Evolutionary conservation across 2,888 invertebrate genomes (phyloP).

Genomic region (Terebella lapidaria): DNA sequence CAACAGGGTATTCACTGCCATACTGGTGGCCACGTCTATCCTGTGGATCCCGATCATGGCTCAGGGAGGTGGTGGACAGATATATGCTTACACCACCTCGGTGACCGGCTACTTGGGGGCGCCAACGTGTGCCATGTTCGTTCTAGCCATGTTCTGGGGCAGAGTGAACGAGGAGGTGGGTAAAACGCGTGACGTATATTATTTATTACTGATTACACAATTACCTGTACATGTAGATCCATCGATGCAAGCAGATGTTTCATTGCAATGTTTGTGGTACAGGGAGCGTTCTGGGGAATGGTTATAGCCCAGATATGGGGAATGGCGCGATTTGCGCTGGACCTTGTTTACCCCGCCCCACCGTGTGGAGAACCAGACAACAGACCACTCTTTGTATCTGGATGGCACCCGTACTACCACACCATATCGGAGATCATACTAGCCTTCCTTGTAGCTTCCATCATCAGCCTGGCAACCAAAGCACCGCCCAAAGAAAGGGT

Average conservation of each 20-base stretch:
- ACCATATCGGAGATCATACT: slow-evolving; percentile 22
- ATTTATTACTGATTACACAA: too few relatives aligned
- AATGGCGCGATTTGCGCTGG: slow-evolving; percentile 53
- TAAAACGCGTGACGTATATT: too few relatives aligned
- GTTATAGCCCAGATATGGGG: slow-evolving; percentile 53
- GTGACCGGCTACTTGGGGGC: slow-evolving; percentile 23
- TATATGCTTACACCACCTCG: slow-evolving; percentile 20
- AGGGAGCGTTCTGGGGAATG: slow-evolving; percentile 57
- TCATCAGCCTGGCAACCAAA: slow-evolving; percentile 24
- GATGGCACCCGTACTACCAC: slow-evolving; percentile 46
- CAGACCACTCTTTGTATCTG: slow-evolving; percentile 40
- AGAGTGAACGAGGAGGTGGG: slow-evolving; percentile 18
- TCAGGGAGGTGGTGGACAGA: slow-evolving; percentile 20
- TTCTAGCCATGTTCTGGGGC: slow-evolving; percentile 22
- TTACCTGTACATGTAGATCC: too few relatives aligned
- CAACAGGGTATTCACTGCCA: slow-evolving; percentile 24
- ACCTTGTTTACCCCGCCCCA: slow-evolving; percentile 52
- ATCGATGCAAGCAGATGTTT: too few relatives aligned
- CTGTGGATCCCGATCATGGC: slow-evolving; percentile 24
- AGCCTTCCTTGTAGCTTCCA: slow-evolving; percentile 16
- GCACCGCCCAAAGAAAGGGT: slow-evolving; percentile 10
- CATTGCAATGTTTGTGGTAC: too few relatives aligned
- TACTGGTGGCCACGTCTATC: slow-evolving; percentile 16
- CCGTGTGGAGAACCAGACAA: slow-evolving; percentile 52
- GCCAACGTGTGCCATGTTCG: slow-evolving; percentile 25